Base-by-base conservation (phyloP, 2,113 vertebrate species). In the Malurus melanocephalus region DNA sequence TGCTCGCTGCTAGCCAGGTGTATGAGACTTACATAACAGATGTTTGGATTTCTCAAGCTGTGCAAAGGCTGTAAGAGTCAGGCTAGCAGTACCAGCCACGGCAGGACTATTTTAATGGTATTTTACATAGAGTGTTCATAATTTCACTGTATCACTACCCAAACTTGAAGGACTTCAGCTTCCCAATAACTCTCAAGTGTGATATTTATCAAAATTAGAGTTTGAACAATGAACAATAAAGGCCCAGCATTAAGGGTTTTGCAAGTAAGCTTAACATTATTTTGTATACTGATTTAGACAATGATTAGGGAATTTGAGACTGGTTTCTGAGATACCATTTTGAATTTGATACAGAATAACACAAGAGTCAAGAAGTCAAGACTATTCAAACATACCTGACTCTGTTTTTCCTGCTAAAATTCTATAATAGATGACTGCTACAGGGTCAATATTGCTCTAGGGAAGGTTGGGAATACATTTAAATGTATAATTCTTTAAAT, bases 1-100 rank as follows among this genome's bases (percentile, higher is more conserved):
- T 88, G 80, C 93, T 93, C 4, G 2, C 85, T 96, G 80, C 65
- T 95, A 78, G 77, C 93, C 94, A 95, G 94, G 82, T 95, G 94
- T 93, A 91, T 48, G 40, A 69, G 52, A 66, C 77, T 90, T 75
- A 60, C 10, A 84, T 69, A 96, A 45, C 95, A 94, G 93, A 83
- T 94, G 86, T 94, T 95, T 85, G 51, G 91, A 72, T 95, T 93
- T 93, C 78, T 85, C 87, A 93, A 84, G 84, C 92, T 79, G 80
- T 84, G 76, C 92, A 79, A 61, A 89, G 55, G 27, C 80, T 91
- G 49, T 45, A 81, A 45, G 60, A 87, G 35, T 77, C 10, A 7
- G 68, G 40, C 69, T 85, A 72, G 38, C 56, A 90, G 30, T 16
- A 69, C 21, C 40, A 79, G 57, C 85, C 69, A 33, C 46, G 57